These are phyloP conservation scores for Xestia xanthographa DNA, from an alignment of 2,888 invertebrate genomes.

Conservation along the genomic window DNA sequence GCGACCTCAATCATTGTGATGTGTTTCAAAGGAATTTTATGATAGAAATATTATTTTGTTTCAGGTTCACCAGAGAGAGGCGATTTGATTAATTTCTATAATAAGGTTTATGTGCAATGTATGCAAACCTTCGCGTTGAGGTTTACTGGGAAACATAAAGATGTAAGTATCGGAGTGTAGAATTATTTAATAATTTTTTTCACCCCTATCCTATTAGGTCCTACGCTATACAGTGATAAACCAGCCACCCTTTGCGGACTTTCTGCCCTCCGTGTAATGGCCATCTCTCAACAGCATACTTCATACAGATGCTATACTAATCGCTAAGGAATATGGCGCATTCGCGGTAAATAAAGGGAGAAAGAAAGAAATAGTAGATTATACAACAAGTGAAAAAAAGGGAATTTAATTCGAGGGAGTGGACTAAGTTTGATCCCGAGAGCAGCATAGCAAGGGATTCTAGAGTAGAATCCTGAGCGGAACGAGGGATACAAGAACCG, in stretches of 20 bases:
- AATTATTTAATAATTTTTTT: neutral
- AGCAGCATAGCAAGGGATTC: too few relatives aligned
- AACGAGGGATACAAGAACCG: too few relatives aligned
- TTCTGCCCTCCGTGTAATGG: neutral
- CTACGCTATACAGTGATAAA: neutral
- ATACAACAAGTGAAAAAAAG: too few relatives aligned
- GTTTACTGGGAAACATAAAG: slow-evolving; percentile 89
- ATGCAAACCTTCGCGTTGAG: slow-evolving; percentile 95
- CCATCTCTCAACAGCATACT: neutral
- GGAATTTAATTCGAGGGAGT: too few relatives aligned
- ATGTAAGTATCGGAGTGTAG: slow-evolving; percentile 77
- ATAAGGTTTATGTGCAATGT: slow-evolving; percentile 95
- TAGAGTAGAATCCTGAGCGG: too few relatives aligned
- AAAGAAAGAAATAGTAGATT: too few relatives aligned
- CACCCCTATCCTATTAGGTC: neutral
- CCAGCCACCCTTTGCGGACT: neutral
- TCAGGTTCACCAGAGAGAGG: slow-evolving; percentile 92
- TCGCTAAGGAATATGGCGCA: neutral
- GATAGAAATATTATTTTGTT: neutral
- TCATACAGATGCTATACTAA: neutral
- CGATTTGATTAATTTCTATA: slow-evolving; percentile 98
- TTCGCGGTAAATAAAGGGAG: neutral
- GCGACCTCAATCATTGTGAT: neutral
- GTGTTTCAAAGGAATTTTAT: neutral
- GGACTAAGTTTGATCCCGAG: too few relatives aligned